A percentile compares a stretch with the other conserved stretches of the same genome.
These are phyloP conservation scores for Bombyx mandarina DNA, from an alignment of 1,140 invertebrate genomes.

Conservation along the genomic window DNA sequence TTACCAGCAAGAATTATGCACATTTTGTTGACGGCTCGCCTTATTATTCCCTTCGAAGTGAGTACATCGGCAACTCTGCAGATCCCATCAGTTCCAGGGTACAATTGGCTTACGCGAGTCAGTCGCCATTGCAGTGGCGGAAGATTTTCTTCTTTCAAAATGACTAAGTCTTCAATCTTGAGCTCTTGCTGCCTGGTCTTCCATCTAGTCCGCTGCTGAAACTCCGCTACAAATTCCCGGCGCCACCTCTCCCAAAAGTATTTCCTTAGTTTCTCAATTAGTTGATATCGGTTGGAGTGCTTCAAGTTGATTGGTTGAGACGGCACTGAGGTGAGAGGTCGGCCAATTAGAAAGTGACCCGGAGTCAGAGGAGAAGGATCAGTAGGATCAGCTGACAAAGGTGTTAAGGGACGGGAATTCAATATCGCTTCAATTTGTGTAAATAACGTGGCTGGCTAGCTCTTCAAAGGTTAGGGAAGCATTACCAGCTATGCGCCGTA, in stretches of 20 bases:
- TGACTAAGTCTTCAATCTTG: background rate
- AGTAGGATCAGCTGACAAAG: constrained; percentile 2
- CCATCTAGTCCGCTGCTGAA: constrained; percentile 3
- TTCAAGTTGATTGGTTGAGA: background rate
- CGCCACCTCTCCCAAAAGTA: constrained; percentile 1
- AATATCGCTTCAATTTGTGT: too few species aligned
- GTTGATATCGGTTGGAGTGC: background rate
- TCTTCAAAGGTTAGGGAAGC: constrained; percentile 18
- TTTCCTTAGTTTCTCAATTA: background rate
- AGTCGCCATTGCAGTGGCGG: background rate
- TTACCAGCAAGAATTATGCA: too few species aligned
- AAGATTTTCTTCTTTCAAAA: background rate
- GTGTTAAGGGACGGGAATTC: background rate
- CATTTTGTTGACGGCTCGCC: background rate
- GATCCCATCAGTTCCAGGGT: constrained; percentile 1
- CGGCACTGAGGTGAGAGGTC: background rate
- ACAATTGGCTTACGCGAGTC: background rate
- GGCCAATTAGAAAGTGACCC: constrained; percentile 3
- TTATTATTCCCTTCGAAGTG: constrained; percentile 1
- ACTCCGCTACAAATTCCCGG: background rate
- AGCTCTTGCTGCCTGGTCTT: background rate
- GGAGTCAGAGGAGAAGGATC: background rate
- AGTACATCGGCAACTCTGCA: constrained; percentile 1
- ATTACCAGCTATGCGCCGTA: constrained; percentile 20
- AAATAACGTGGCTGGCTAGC: constrained; percentile 16